Evolutionary conservation across 2,113 vertebrate species (phyloP).

Genomic region (Tragelaphus strepsiceros): DNA sequence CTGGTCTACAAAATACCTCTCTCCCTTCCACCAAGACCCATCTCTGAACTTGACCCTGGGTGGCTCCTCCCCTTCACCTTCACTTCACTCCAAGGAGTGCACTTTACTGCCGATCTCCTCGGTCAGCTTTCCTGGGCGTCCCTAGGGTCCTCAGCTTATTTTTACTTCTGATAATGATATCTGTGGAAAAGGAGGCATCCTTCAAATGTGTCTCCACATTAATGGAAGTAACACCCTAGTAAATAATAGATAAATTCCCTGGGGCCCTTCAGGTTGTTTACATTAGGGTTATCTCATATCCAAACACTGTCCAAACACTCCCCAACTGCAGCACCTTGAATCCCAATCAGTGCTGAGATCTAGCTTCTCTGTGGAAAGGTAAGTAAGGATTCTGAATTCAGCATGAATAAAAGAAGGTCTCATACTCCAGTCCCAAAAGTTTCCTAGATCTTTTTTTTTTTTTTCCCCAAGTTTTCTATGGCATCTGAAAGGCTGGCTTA

Average conservation of each 20-base stretch:
- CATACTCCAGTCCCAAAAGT: background rate
- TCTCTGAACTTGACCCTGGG: background rate
- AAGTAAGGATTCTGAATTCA: background rate
- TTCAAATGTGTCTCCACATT: background rate
- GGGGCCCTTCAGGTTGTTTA: background rate
- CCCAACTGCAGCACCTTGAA: background rate
- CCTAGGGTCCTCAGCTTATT: background rate
- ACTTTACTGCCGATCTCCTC: rapidly evolving
- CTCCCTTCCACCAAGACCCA: background rate
- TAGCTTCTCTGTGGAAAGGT: background rate
- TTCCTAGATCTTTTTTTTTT: background rate
- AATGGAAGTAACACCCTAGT: background rate
- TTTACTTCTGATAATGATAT: background rate
- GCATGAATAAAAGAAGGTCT: background rate
- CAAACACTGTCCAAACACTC: background rate
- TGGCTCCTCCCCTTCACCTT: background rate
- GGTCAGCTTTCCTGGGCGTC: background rate
- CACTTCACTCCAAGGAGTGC: background rate
- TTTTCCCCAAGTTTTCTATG: background rate
- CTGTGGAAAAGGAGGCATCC: background rate
- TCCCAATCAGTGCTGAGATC: background rate
- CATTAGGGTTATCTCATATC: background rate
- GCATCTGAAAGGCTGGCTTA: background rate
- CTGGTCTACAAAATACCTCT: background rate
- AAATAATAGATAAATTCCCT: background rate